Percentiles rank a stretch among this genome's conserved stretches.
Conservation (phyloP, 2,797 vertebrate genomes). For the Notamacropus eugenii region DNA sequence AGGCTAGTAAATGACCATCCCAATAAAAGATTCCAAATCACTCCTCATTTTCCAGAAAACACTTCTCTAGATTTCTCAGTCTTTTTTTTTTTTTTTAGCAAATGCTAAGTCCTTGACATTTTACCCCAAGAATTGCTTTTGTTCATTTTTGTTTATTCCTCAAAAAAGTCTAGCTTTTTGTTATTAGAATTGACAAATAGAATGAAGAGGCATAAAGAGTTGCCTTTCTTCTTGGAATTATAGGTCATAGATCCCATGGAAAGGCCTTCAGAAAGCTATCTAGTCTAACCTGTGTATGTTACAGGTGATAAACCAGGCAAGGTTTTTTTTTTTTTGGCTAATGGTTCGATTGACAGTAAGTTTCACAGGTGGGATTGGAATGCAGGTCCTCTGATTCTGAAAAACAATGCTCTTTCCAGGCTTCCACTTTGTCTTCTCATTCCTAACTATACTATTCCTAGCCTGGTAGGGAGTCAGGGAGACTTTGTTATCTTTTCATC, state of each 20-base stretch:
- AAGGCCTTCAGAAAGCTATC: background rate
- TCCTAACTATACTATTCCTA: slow-evolving; percentile 1
- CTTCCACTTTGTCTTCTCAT: background rate
- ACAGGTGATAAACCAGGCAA: background rate
- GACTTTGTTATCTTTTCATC: slow-evolving; percentile 43
- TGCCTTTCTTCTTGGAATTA: background rate
- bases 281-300: background rate
- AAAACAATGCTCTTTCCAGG: background rate
- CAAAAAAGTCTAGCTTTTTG: slow-evolving; percentile 29
- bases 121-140: slow-evolving; percentile 27
- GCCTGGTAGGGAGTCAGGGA: background rate
- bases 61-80: slow-evolving; percentile 21
- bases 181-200: slow-evolving; percentile 53
- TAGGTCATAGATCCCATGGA: background rate
- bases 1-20: slow-evolving; percentile 58
- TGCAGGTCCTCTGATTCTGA: background rate
- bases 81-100: slow-evolving; percentile 54
- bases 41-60: slow-evolving; percentile 52
- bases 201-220: slow-evolving; percentile 45
- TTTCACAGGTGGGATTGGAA: background rate
- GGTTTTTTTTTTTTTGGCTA: background rate
- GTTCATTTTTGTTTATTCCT: slow-evolving; percentile 53
- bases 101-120: slow-evolving; percentile 55
- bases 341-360: background rate
- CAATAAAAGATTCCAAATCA: slow-evolving; percentile 24